Evolutionary conservation across 2,888 invertebrate species (phyloP), one percentile per base, ranked within the genome.

Genomic region (Fragum whitleyi): DNA sequence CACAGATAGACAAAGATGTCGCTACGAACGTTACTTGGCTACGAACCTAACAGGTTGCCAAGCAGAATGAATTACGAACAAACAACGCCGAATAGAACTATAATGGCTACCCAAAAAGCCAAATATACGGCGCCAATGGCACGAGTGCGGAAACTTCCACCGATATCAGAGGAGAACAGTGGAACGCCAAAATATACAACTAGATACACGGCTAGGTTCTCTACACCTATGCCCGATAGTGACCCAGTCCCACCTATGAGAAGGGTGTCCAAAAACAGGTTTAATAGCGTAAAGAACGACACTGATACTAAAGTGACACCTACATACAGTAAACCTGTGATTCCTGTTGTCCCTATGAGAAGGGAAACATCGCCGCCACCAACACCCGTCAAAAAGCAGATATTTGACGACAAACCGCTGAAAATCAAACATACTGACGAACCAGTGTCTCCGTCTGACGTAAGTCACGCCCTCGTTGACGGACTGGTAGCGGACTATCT

Each of bases 401-500:
- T 65, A 7, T 21, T 36, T 21, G 65, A 65, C 14, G 65, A 65
- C 1, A 39, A 65, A n/a, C 32, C 32, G 32, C 26, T 42, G 9
- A 65, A 65, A 42, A 16, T 23, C 6, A 39, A 26, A 26, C 65
- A 23, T 21, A 11, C 16, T 23, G 65, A 65, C n/a, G 23, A 36
- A 9, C 65, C 65, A 0, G 32, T 55, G 32, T 55, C 70, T 1
- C 87, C 89, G 9, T 77, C 77, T 21, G 86, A 87, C 23, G 74
- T 85, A 5, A 80, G 81, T 42, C 82, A 86, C 55, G 88, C 88
- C 0, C 32, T 87, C 29, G 89, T 90, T 16, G 90, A 90, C 62
- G 89, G 89, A 2, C 75, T 90, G 11, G 88, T 90, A 6, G 87
- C 90, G 6, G 89, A 90, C 68, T 90, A 90, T 75, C 84, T 90